Evolutionary conservation across 2,888 invertebrate species (phyloP).

Genomic region (Polymixis flavicincta): DNA sequence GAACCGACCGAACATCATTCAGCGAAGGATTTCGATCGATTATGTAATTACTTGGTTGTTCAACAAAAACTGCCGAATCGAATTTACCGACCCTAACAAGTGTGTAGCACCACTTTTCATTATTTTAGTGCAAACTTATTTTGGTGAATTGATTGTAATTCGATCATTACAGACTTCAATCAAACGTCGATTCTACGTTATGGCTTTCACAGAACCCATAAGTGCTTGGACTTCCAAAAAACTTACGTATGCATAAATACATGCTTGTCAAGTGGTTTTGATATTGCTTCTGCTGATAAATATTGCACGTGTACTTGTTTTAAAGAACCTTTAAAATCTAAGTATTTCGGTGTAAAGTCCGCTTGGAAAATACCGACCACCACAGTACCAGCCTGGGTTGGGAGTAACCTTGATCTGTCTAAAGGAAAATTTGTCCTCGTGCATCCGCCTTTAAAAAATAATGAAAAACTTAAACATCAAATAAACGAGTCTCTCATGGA

Average conservation of each 20-base stretch:
- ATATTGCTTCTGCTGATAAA: slow-evolving; percentile 78
- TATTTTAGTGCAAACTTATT: background rate
- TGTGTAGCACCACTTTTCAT: background rate
- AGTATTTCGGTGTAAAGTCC: slow-evolving; percentile 56
- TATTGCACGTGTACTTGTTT: slow-evolving; percentile 80
- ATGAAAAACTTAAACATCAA: background rate
- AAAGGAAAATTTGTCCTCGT: background rate
- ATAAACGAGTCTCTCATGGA: background rate
- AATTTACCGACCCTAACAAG: background rate
- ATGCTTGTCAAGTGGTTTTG: slow-evolving; percentile 77
- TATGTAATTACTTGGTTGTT: slow-evolving; percentile 3
- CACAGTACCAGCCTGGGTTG: slow-evolving; percentile 74
- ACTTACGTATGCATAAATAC: slow-evolving; percentile 79
- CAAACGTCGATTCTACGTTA: slow-evolving; percentile 74
- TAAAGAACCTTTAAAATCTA: slow-evolving; percentile 69
- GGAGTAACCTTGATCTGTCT: background rate
- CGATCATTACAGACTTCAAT: slow-evolving; percentile 40
- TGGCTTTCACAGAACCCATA: slow-evolving; percentile 79
- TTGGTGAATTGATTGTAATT: slow-evolving; percentile 8
- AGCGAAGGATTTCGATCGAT: background rate
- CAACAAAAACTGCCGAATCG: background rate
- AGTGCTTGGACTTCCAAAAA: slow-evolving; percentile 75
- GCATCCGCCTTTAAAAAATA: background rate
- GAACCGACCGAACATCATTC: background rate
- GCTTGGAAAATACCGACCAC: slow-evolving; percentile 77